A percentile compares a stretch with the other conserved stretches of the same genome.
These are phyloP conservation scores for Burhinus bistriatus DNA, from an alignment of 2,113 vertebrate species.

Conservation along the genomic window DNA sequence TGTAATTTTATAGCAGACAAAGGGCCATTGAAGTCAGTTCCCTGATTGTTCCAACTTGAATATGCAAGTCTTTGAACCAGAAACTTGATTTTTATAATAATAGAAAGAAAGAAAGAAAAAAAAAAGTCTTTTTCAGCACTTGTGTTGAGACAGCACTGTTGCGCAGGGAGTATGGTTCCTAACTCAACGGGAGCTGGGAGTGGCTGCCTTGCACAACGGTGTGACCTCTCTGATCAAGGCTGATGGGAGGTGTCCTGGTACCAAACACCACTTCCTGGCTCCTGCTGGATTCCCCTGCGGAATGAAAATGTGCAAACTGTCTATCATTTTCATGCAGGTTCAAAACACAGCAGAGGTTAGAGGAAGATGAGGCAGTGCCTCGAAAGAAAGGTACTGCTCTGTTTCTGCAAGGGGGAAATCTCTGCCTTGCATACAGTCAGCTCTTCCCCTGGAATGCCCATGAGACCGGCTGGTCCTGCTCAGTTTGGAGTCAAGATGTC, in stretches of 20 bases:
- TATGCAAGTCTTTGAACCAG: neutral
- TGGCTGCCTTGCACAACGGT: neutral
- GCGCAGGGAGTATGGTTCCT: neutral
- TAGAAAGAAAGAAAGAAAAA: too few relatives aligned
- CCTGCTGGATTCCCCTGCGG: neutral
- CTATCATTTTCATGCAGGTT: neutral
- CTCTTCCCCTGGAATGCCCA: neutral
- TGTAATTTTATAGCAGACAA: neutral
- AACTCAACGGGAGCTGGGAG: neutral
- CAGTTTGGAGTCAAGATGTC: neutral
- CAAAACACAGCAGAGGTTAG: neutral
- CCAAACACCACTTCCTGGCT: neutral
- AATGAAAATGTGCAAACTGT: neutral
- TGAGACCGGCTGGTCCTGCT: accelerated
- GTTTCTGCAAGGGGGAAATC: neutral
- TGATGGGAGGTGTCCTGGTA: neutral
- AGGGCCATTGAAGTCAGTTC: neutral
- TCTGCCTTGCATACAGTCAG: neutral
- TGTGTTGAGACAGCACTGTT: neutral
- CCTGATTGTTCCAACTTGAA: neutral
- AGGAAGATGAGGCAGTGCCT: neutral
- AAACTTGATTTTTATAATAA: neutral
- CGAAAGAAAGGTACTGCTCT: neutral
- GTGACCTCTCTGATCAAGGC: neutral
- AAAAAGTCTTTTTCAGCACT: neutral